These are phyloP conservation scores for Cacatua alba DNA, from an alignment of 2,113 vertebrate genomes.

Conservation along the genomic window DNA sequence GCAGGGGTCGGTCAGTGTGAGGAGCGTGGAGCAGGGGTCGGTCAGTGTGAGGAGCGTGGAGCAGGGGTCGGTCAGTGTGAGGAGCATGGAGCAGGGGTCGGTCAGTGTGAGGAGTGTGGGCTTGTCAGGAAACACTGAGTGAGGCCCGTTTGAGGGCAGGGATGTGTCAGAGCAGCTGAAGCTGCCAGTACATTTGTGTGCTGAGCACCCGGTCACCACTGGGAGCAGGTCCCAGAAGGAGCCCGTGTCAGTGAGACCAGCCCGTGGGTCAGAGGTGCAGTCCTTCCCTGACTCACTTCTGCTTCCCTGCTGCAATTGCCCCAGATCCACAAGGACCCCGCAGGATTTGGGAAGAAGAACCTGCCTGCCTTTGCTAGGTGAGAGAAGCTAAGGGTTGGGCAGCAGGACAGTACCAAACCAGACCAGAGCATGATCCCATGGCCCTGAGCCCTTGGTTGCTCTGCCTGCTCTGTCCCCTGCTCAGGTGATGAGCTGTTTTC, in stretches of 20 bases:
- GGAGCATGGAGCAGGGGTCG: no score
- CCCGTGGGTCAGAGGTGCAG: rapidly evolving
- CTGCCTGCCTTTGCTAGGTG: no score
- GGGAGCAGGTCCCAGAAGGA: rapidly evolving
- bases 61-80: no score
- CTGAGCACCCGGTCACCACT: not conserved
- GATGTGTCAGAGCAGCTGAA: not conserved
- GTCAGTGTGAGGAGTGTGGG: no score
- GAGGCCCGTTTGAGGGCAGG: not conserved
- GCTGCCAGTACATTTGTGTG: not conserved
- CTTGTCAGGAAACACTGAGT: not conserved
- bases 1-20: no score
- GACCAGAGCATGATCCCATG: not conserved
- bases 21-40: no score
- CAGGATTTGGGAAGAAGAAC: no score
- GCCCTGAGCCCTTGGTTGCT: not conserved
- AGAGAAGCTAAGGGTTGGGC: no score
- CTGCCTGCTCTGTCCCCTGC: not conserved
- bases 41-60: no score
- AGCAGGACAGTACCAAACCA: not conserved
- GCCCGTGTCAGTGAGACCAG: rapidly evolving
- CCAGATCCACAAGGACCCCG: rapidly evolving
- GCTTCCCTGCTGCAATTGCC: not conserved
- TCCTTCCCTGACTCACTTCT: not conserved
- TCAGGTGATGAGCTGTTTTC: not conserved